These are phyloP conservation scores for Phallusia fumigata DNA, from an alignment of 23 tunicate species.

Conservation along the genomic window DNA sequence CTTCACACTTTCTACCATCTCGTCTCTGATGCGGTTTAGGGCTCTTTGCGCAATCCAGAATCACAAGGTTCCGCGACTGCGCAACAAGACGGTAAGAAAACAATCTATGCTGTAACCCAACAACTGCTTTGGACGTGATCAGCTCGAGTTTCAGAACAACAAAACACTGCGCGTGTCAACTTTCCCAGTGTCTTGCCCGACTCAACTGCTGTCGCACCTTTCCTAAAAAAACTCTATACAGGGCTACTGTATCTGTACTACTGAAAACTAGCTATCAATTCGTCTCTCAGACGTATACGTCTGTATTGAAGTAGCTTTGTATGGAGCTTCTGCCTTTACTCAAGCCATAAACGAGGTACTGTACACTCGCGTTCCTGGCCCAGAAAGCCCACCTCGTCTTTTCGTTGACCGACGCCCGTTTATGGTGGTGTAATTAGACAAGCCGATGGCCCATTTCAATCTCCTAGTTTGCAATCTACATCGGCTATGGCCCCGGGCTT, in stretches of 20 bases:
- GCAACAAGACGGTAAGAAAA: background rate
- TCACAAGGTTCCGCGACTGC: too few relatives aligned
- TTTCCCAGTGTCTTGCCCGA: background rate
- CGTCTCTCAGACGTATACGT: background rate
- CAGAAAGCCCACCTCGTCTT: background rate
- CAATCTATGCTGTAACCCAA: slow-evolving; percentile 1
- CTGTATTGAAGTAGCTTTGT: background rate
- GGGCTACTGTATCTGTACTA: background rate
- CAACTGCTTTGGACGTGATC: slow-evolving; percentile 12
- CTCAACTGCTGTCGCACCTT: slow-evolving; percentile 1
- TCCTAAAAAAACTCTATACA: background rate
- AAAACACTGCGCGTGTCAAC: background rate
- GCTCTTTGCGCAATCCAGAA: too few relatives aligned
- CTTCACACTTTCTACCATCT: too few relatives aligned
- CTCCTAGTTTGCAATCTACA: slow-evolving; percentile 11
- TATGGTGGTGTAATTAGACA: slow-evolving; percentile 1
- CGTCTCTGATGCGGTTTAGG: too few relatives aligned
- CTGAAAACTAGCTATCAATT: background rate
- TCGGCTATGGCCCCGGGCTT: background rate
- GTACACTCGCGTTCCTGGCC: background rate
- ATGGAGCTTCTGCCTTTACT: background rate
- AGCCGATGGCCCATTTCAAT: background rate
- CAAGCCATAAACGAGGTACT: background rate
- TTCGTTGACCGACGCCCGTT: background rate
- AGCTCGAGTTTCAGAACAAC: background rate